These are phyloP conservation scores for Agapornis roseicollis DNA, from an alignment of 2,113 vertebrate species.

Conservation along the genomic window DNA sequence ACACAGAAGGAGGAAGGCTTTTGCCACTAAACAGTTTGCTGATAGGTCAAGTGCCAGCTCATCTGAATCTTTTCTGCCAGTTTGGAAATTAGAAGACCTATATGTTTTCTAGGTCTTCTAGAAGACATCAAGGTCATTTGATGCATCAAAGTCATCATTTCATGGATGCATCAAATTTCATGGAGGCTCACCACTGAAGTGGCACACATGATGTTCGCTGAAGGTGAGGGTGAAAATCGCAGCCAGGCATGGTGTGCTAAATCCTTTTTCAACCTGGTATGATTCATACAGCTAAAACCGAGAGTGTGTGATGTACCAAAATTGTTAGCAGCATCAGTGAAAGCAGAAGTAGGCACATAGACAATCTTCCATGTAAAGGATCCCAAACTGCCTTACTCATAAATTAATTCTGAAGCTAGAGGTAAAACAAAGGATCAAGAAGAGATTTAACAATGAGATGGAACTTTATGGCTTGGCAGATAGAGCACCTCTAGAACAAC, in stretches of 20 bases:
- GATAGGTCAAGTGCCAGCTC: neutral
- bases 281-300: neutral
- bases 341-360: neutral
- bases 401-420: neutral
- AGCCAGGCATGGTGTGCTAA: neutral
- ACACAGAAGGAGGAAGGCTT: neutral
- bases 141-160: neutral
- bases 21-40: neutral
- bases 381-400: neutral
- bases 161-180: neutral
- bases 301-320: neutral
- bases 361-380: neutral
- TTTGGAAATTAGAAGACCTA: neutral
- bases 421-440: neutral
- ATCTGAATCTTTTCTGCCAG: neutral
- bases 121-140: neutral
- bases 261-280: neutral
- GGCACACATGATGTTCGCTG: neutral
- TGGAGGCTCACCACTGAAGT: neutral
- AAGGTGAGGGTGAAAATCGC: neutral
- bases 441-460: neutral
- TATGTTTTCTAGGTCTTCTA: neutral
- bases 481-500: neutral
- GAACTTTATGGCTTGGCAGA: neutral
- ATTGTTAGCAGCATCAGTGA: neutral